Conservation (phyloP, 2,797 vertebrate genomes). For the Somateria mollissima region DNA sequence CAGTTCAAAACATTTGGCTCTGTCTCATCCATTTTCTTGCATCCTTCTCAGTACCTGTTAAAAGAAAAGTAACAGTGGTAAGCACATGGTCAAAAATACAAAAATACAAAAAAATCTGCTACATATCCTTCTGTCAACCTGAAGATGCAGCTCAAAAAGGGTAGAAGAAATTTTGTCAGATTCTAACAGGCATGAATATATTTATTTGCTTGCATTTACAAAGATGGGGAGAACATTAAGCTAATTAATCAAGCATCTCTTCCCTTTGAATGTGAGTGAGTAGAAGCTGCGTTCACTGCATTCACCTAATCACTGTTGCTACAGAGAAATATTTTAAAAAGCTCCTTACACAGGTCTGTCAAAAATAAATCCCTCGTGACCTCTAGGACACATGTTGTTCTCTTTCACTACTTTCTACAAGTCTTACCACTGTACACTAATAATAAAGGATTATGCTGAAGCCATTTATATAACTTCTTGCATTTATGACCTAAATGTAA, state of each 20-base stretch:
- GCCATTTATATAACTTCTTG: not conserved
- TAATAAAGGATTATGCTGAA: not conserved
- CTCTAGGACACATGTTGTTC: not conserved
- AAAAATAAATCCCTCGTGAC: not conserved
- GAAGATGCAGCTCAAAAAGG: not conserved
- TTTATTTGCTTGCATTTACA: not conserved
- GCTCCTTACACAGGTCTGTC: not conserved
- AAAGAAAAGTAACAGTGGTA: slow-evolving; percentile 63
- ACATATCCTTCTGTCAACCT: not conserved
- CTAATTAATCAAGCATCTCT: not conserved
- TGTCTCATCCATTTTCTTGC: slow-evolving; percentile 70
- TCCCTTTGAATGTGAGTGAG: not conserved
- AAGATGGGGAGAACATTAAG: not conserved
- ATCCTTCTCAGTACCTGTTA: slow-evolving; percentile 79
- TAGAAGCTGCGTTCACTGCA: not conserved
- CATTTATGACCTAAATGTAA: not conserved
- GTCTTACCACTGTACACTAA: not conserved
- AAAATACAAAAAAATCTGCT: not conserved
- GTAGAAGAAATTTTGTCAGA: not conserved
- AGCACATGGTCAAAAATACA: not conserved
- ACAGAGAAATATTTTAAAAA: not conserved
- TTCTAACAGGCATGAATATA: not conserved
- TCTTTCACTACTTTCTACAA: not conserved
- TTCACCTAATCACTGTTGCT: not conserved
- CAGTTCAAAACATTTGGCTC: slow-evolving; percentile 73